A percentile compares a stretch with the other conserved stretches of the same genome.
phyloP scores from a whole-genome alignment of 2,888 invertebrate species.

The Ophion costatus region DNA sequence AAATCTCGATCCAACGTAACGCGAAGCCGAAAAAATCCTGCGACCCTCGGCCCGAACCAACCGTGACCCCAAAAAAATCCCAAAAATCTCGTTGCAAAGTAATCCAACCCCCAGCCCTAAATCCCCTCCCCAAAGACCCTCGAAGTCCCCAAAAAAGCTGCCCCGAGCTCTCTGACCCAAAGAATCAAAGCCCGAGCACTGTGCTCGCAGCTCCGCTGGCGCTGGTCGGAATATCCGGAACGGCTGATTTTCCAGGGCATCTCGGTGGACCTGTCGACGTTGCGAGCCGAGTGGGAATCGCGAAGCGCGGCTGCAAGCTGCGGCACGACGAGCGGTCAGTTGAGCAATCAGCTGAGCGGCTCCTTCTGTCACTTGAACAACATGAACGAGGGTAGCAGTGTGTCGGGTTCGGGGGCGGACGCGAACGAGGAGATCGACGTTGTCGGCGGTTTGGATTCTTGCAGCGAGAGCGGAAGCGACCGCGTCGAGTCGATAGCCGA shows the following conservation, averaged over 20 bases:
- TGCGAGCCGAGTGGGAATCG: slow-evolving; percentile 93
- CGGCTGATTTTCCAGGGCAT: slow-evolving; percentile 86
- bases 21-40: too few species aligned
- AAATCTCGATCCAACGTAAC: not conserved
- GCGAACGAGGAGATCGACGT: slow-evolving; percentile 89
- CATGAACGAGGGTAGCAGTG: slow-evolving; percentile 82
- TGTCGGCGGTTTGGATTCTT: slow-evolving; percentile 90
- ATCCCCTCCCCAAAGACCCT: too few species aligned
- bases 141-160: too few species aligned
- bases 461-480: slow-evolving; percentile 88
- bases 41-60: too few species aligned
- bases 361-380: slow-evolving; percentile 78
- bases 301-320: slow-evolving; percentile 82
- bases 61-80: too few species aligned
- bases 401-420: slow-evolving; percentile 81
- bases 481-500: slow-evolving; percentile 84
- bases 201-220: not conserved
- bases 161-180: too few species aligned
- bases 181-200: not conserved
- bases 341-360: slow-evolving; percentile 75
- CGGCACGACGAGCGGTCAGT: slow-evolving; percentile 83
- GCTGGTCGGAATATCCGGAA: not conserved
- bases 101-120: too few species aligned
- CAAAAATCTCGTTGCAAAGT: too few species aligned
- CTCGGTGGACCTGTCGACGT: slow-evolving; percentile 93